These are phyloP conservation scores for Matsumurasca onukii DNA, from an alignment of 1,140 invertebrate genomes.

Conservation along the genomic window DNA sequence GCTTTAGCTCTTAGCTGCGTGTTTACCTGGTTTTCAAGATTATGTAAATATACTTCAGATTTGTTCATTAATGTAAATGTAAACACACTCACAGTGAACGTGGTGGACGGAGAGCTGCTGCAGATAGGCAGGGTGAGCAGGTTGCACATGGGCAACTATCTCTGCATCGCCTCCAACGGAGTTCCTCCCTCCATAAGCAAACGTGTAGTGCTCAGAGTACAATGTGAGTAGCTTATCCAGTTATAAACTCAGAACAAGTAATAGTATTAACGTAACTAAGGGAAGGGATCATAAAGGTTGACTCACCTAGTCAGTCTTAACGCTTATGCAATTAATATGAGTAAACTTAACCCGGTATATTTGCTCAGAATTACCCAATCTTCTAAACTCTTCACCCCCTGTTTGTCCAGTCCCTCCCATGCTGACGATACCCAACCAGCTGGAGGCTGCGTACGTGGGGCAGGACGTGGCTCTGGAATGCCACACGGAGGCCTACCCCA, in stretches of 20 bases:
- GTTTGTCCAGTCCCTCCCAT: slow-evolving; percentile 90
- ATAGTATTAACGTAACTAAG: too few species aligned
- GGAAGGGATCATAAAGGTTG: too few species aligned
- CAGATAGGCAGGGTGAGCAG: slow-evolving; percentile 85
- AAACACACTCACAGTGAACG: slow-evolving; percentile 81
- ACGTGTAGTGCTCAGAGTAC: slow-evolving; percentile 77
- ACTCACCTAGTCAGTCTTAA: too few species aligned
- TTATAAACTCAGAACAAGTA: too few species aligned
- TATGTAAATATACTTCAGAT: too few species aligned
- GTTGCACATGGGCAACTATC: slow-evolving; percentile 86
- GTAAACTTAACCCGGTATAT: too few species aligned
- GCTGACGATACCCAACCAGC: slow-evolving; percentile 82
- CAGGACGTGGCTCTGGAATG: slow-evolving; percentile 82
- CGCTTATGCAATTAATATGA: too few species aligned
- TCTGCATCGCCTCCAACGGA: slow-evolving; percentile 84
- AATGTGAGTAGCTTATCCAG: slow-evolving; percentile 83
- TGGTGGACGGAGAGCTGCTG: slow-evolving; percentile 80
- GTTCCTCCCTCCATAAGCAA: slow-evolving; percentile 87
- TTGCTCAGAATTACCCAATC: too few species aligned
- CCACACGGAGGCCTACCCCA: slow-evolving; percentile 84
- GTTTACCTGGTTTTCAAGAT: too few species aligned
- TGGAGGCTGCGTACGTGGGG: slow-evolving; percentile 78
- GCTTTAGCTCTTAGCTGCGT: too few species aligned
- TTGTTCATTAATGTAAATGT: too few species aligned
- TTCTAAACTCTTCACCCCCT: too few species aligned